Base-by-base conservation (phyloP, 2,797 vertebrate species). In the Gallinago solitaria region DNA sequence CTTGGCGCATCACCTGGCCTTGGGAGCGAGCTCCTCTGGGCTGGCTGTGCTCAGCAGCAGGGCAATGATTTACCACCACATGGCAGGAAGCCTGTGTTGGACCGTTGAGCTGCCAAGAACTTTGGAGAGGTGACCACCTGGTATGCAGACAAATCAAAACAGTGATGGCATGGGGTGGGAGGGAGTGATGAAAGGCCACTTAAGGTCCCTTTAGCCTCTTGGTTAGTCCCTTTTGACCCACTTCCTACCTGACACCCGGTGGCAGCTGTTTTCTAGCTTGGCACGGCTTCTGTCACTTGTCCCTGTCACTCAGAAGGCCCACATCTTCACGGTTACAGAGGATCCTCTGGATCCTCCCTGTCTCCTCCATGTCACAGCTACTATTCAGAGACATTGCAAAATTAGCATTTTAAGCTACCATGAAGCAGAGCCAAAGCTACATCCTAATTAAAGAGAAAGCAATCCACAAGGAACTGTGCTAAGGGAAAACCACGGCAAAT, bases 1-100 rank as follows among this genome's bases (percentile, higher is more conserved):
- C 67, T 65, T 48, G 0, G 0, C 0, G 1, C 1, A 2, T 4
- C 56, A 25, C 39, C 0, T 0, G 4, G 35, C 81, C 67, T 24
- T 32, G 4, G 2, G 81, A 79, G 24, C 0, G 0, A 87, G 50
- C 33, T 60, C 25, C 47, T 75, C 57, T 27, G 2, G 6, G 30
- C 67, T 32, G 56, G 37, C 70, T n/a, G 56, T 3, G 1, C 63
- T 47, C 75, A 17, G 78, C 6, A 1, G 35, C 25, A 24, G 25
- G 0, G 75, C 63, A 76, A 7, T 8, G 32, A 57, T 5, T 6
- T 57, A 9, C 32, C 75, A 59, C 3, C 5, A n/a, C 12, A 0
- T 4, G 25, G 48, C 2, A 11, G 61, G 63, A 91, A 82, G 51
- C 41, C 75, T 79, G 12, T 7, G 30, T 39, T 56, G 48, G 33